Conservation (phyloP, 2,797 vertebrate species). For the Artibeus lituratus region DNA sequence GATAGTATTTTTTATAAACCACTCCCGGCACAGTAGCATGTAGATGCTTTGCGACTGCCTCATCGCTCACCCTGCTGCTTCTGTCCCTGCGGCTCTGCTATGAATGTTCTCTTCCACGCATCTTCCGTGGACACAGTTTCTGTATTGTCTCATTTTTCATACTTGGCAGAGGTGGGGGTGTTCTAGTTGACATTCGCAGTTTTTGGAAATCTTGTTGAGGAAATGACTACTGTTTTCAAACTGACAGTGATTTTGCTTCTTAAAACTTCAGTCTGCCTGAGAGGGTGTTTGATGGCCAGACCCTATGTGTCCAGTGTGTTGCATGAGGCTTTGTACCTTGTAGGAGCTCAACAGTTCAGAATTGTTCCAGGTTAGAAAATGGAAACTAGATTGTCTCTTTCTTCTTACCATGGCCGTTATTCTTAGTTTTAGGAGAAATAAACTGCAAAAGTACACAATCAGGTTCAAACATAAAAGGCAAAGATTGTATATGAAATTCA, state of each 20-base stretch:
- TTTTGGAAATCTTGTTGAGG: background rate
- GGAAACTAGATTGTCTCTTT: slow-evolving; percentile 12
- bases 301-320: background rate
- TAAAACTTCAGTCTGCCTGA: slow-evolving; percentile 3
- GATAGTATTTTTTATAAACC: slow-evolving; percentile 70
- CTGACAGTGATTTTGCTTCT: background rate
- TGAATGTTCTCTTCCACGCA: background rate
- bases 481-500: slow-evolving; percentile 38
- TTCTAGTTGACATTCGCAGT: slow-evolving; percentile 31
- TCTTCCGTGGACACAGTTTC: background rate
- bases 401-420: background rate
- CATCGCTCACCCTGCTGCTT: background rate
- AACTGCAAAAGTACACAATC: background rate
- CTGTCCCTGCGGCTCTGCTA: background rate
- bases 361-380: slow-evolving; percentile 14
- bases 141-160: background rate
- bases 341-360: background rate
- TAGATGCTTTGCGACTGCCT: slow-evolving; percentile 28
- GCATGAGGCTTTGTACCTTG: background rate
- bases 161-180: background rate
- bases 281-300: background rate
- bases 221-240: slow-evolving; percentile 41
- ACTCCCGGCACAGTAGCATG: slow-evolving; percentile 45
- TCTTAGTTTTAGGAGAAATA: background rate
- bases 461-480: background rate